Percentiles rank a stretch among this genome's conserved stretches.
phyloP scores from a whole-genome alignment of 2,113 vertebrate species.

The Synchiropus splendidus region DNA sequence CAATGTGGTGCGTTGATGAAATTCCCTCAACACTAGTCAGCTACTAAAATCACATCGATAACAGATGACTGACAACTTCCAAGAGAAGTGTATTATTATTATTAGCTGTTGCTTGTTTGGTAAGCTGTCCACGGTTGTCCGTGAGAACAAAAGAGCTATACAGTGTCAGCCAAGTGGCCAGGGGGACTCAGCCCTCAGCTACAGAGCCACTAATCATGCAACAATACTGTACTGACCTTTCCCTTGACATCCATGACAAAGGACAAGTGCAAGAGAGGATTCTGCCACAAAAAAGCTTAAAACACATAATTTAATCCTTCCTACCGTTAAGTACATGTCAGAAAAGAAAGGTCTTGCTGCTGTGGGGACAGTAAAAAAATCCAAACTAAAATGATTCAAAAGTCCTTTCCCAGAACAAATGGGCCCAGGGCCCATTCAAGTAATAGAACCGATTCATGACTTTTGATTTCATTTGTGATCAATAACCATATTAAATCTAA shows the following conservation, averaged over 20 bases:
- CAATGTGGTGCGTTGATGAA: no score
- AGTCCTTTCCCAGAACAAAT: no score
- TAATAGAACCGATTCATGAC: no score
- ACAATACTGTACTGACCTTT: constrained; percentile 50
- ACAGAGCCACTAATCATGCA: constrained; percentile 34
- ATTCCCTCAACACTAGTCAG: no score
- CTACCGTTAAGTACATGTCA: no score
- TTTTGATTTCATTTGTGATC: no score
- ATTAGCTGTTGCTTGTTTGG: not conserved
- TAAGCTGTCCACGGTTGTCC: constrained; percentile 8
- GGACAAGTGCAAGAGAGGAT: constrained; percentile 11
- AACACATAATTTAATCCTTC: no score
- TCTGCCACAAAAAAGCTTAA: not conserved
- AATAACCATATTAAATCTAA: no score
- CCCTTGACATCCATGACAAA: constrained; percentile 43
- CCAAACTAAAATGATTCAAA: not conserved
- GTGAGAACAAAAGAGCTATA: constrained; percentile 44
- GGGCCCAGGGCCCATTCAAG: no score
- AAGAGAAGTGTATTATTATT: constrained; percentile 4
- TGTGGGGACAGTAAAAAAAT: not conserved
- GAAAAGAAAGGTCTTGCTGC: no score
- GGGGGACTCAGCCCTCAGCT: constrained; percentile 10
- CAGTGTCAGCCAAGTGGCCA: constrained; percentile 35
- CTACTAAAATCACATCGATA: no score
- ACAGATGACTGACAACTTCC: constrained; percentile 8